Conservation (phyloP, 2,888 invertebrate species). For the Homarus gammarus region DNA sequence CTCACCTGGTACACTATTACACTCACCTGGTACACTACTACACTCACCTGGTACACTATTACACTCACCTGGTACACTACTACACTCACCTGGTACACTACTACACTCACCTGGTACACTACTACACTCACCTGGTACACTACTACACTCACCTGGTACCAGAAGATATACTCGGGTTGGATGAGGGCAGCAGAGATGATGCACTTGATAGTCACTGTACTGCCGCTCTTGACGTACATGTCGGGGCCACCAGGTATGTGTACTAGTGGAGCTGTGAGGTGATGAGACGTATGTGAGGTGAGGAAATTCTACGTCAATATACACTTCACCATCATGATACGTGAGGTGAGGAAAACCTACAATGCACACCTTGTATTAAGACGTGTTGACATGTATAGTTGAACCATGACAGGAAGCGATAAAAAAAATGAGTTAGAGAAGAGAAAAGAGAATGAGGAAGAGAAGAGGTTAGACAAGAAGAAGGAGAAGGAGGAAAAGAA, state of each 20-base stretch:
- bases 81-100: too few species aligned
- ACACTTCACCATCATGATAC: too few species aligned
- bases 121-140: too few species aligned
- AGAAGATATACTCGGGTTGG: slow-evolving; percentile 95
- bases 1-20: too few species aligned
- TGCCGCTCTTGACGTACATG: slow-evolving; percentile 94
- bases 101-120: too few species aligned
- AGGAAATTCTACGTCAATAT: too few species aligned
- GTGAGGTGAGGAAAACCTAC: too few species aligned
- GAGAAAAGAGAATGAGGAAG: neutral
- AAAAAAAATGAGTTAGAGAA: neutral
- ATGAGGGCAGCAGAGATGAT: slow-evolving; percentile 94
- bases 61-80: too few species aligned
- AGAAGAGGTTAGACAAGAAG: neutral
- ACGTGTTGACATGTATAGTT: slow-evolving; percentile 81
- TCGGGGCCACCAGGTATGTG: slow-evolving; percentile 91
- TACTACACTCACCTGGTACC: slow-evolving; percentile 88
- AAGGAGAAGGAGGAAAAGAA: neutral
- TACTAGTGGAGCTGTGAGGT: slow-evolving; percentile 90
- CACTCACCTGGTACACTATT: slow-evolving; percentile 87
- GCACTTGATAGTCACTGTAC: slow-evolving; percentile 92
- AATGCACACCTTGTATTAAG: too few species aligned
- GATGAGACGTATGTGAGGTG: too few species aligned
- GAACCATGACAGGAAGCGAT: slow-evolving; percentile 83
- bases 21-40: too few species aligned